A percentile compares a stretch with the other conserved stretches of the same genome.
Conservation (phyloP, 2,888 invertebrate genomes). For the Nipponacmea schrenckii region DNA sequence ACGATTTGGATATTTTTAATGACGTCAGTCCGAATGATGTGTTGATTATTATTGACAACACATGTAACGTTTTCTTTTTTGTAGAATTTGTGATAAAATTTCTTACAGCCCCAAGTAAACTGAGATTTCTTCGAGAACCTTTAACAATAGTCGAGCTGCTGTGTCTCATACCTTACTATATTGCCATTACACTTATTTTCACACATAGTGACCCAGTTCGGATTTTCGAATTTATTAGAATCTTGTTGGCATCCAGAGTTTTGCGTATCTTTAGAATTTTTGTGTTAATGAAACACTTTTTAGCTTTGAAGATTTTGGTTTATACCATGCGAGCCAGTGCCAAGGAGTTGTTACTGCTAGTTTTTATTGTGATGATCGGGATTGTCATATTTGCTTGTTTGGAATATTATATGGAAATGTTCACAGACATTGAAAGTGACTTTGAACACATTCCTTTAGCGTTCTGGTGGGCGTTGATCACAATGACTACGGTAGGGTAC, state of each 20-base stretch:
- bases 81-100: slow-evolving; percentile 43
- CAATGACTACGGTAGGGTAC: slow-evolving; percentile 87
- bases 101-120: slow-evolving; percentile 39
- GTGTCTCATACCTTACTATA: slow-evolving; percentile 45
- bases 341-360: slow-evolving; percentile 43
- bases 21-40: slow-evolving; percentile 39
- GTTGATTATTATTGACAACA: slow-evolving; percentile 43
- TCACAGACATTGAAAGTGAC: slow-evolving; percentile 35
- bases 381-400: slow-evolving; percentile 49
- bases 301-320: slow-evolving; percentile 48
- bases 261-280: slow-evolving; percentile 48
- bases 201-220: slow-evolving; percentile 39
- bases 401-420: slow-evolving; percentile 49
- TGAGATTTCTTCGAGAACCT: slow-evolving; percentile 39
- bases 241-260: slow-evolving; percentile 42
- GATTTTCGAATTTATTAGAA: slow-evolving; percentile 39
- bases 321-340: slow-evolving; percentile 48
- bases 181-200: slow-evolving; percentile 41
- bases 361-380: slow-evolving; percentile 44
- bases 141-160: slow-evolving; percentile 41
- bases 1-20: slow-evolving; percentile 44
- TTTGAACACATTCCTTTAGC: slow-evolving; percentile 76
- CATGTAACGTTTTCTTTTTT: slow-evolving; percentile 46
- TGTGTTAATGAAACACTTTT: slow-evolving; percentile 47
- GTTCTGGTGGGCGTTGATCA: slow-evolving; percentile 89